A percentile compares a stretch with the other conserved stretches of the same genome.
phyloP scores from a whole-genome alignment of 2,888 invertebrate genomes.

The Netelia fuscicornis region DNA sequence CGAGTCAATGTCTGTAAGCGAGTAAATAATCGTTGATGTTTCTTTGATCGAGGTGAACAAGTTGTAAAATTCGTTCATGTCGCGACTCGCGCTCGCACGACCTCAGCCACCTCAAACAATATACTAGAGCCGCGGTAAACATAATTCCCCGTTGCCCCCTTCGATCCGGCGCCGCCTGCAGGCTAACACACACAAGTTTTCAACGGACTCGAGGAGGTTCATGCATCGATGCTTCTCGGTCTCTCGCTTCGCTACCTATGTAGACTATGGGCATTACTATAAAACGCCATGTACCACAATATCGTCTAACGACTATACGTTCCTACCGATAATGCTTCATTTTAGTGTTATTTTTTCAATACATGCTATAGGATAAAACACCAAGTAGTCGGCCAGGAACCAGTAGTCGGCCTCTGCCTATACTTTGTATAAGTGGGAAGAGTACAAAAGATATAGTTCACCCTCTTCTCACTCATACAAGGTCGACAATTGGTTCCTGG shows the following conservation, averaged over 20 bases:
- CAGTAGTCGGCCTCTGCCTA: no score
- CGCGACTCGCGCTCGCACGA: conserved; percentile 72
- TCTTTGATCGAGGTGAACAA: conserved; percentile 71
- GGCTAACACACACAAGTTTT: conserved; percentile 47
- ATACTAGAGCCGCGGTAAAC: conserved; percentile 66
- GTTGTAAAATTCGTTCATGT: conserved; percentile 78
- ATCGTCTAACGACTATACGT: no score
- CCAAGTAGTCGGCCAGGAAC: no score
- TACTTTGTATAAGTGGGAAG: no score
- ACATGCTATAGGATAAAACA: no score
- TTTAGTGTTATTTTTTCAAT: no score
- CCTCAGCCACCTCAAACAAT: conserved; percentile 76
- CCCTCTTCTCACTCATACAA: no score
- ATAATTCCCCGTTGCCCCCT: conserved; percentile 52
- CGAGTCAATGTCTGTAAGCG: neutral
- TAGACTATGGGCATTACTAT: no score
- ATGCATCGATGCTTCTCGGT: conserved; percentile 50
- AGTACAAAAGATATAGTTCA: no score
- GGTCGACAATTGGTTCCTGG: no score
- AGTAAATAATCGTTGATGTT: conserved; percentile 63
- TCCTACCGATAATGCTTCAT: no score
- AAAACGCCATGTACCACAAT: no score
- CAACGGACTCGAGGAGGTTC: conserved; percentile 21
- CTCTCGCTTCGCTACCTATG: conserved; percentile 26
- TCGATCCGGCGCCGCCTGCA: conserved; percentile 58